Percentiles rank a stretch among this genome's conserved stretches.
Conservation (phyloP, 2,113 vertebrate species). For the Ptilorrhoa leucosticta region DNA sequence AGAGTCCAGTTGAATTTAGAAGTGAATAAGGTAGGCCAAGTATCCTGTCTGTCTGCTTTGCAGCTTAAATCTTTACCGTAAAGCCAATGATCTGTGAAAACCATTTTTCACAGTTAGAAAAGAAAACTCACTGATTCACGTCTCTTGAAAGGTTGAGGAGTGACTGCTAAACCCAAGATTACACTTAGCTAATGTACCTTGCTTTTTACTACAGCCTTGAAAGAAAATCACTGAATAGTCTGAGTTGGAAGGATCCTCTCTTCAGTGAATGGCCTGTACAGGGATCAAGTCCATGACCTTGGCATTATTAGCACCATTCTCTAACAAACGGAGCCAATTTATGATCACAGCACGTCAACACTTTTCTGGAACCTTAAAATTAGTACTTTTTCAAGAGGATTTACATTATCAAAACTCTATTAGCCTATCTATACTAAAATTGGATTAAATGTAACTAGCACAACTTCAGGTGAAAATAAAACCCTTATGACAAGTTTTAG, state of each 20-base stretch:
- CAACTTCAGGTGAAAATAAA: not conserved
- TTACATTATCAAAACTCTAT: not conserved
- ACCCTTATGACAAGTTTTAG: not conserved
- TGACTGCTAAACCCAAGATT: not conserved
- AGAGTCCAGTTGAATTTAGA: not conserved
- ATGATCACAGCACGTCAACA: not conserved
- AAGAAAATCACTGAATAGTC: not conserved
- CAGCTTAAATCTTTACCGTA: not conserved
- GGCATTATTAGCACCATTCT: not conserved
- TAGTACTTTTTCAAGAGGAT: not conserved
- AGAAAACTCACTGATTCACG: not conserved
- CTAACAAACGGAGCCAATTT: not conserved
- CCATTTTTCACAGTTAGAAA: not conserved
- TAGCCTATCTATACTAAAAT: not conserved
- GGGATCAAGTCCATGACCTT: not conserved
- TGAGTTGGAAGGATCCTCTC: not conserved
- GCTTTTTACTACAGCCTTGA: not conserved
- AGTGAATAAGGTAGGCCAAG: not conserved
- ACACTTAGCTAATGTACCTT: not conserved
- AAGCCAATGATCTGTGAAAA: not conserved
- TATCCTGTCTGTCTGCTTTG: not conserved
- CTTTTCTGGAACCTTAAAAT: not conserved
- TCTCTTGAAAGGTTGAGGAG: not conserved
- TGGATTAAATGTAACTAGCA: not conserved
- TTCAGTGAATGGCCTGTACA: not conserved